These are phyloP conservation scores for Ferdinandea cuprea DNA, from an alignment of 2,888 invertebrate genomes.

Conservation along the genomic window DNA sequence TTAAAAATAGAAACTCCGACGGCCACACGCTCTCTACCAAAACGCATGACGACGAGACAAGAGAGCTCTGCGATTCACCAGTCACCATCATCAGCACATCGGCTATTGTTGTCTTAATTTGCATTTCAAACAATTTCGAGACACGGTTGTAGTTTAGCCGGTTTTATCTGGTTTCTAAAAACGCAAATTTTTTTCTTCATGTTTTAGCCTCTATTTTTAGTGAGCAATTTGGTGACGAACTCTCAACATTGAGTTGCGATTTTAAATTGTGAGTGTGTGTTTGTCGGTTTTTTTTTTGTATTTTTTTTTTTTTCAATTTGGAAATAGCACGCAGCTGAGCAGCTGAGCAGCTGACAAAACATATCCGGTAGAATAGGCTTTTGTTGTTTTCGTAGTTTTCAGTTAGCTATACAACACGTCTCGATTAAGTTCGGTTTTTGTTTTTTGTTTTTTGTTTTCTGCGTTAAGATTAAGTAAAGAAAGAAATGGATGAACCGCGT, in stretches of 20 bases:
- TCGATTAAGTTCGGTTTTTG: constrained; percentile 25
- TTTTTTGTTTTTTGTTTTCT: too few relatives aligned
- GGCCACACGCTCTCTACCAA: background rate
- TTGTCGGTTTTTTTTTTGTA: too few relatives aligned
- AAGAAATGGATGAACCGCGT: constrained; percentile 8
- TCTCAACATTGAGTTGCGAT: background rate
- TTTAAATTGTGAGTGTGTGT: background rate
- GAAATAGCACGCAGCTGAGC: constrained; percentile 24
- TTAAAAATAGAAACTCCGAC: constrained; percentile 2
- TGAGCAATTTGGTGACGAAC: constrained; percentile 21
- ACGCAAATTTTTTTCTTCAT: background rate
- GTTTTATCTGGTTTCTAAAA: constrained; percentile 7
- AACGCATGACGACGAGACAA: background rate
- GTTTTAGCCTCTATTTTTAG: constrained; percentile 8
- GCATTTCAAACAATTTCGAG: background rate
- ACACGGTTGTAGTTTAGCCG: background rate
- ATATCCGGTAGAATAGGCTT: constrained; percentile 9
- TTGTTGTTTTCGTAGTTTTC: constrained; percentile 10
- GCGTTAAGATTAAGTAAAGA: too few relatives aligned
- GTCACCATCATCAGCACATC: too few relatives aligned
- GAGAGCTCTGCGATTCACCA: background rate
- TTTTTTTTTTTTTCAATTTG: constrained; percentile 1
- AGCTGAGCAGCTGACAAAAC: constrained; percentile 10
- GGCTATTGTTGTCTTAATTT: constrained; percentile 8
- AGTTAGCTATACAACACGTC: constrained; percentile 26